Evolutionary conservation across 2,797 vertebrate genomes (phyloP), one percentile per base, ranked within the genome.

Genomic region (Lepus oiostolus): DNA sequence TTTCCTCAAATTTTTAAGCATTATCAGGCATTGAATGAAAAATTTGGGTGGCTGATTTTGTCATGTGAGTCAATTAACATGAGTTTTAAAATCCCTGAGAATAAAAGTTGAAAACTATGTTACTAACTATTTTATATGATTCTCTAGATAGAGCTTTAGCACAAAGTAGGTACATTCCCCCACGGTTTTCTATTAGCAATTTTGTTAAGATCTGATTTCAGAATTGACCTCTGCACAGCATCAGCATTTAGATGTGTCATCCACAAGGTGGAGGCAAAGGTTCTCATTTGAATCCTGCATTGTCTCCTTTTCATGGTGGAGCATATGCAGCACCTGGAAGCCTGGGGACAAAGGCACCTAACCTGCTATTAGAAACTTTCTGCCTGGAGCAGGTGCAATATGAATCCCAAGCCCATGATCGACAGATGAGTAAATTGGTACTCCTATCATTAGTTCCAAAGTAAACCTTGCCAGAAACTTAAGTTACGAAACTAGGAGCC

Each of bases 241-340:
- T 2, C 63, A 79, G 96, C 60, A 79, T 24, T 93, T 91, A 63
- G 14, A 54, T 0, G 12, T 76, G 3, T 6, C 1, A 6, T 30
- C 96, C 97, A 97, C 96, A 93, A 67, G 96, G 90, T 91, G 97
- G 96, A 70, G 71, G 77, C 82, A 95, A 91, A 97, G 92, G 38
- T 54, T 85, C 75, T 91, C 19, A 32, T 63, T 65, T 91, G 83
- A 95, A 81, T 16, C 5, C 28, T 63, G 1, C 28, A 32, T 4
- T 21, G 24, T 63, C 1, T 65, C 19, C 22, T 2, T 11, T 74
- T 79, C 11, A 1, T 0, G 21, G 52, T 14, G 2, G 50, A 47
- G 4, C 6, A 8, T 4, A 3, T 4, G 2, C 3, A 58, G n/a
- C 10, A 30, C 38, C 24, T 9, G 42, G 50, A 94, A 93, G 67